A percentile compares a stretch with the other conserved stretches of the same genome.
Evolutionary conservation across 2,113 vertebrate genomes (phyloP).

Genomic region (Bambusicola thoracicus): DNA sequence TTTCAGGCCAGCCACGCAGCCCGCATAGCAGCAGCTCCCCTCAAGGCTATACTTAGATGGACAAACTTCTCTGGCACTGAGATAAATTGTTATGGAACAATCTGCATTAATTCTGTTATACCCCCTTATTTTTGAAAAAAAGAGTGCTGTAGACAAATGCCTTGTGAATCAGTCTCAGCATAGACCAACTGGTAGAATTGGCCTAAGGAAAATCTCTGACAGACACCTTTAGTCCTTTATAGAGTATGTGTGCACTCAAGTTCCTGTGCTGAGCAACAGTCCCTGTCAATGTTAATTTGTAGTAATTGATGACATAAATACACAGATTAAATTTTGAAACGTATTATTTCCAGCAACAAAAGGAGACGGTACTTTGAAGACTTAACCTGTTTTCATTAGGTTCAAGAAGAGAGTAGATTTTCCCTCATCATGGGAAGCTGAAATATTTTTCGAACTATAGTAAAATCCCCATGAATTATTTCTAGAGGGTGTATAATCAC

Average conservation of each 20-base stretch:
- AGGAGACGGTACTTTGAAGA: background rate
- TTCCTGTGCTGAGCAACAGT: background rate
- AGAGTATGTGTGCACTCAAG: background rate
- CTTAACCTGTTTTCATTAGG: background rate
- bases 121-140: background rate
- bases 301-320: background rate
- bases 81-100: accelerated
- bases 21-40: too few relatives aligned
- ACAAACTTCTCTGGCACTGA: background rate
- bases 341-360: background rate
- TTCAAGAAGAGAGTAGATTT: background rate
- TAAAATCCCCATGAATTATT: background rate
- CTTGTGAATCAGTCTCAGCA: background rate
- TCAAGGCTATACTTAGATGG: background rate
- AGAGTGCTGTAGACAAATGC: background rate
- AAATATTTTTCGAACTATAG: background rate
- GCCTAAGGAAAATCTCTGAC: background rate
- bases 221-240: background rate
- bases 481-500: background rate
- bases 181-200: background rate
- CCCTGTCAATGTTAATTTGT: background rate
- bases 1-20: too few relatives aligned
- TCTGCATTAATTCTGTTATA: background rate
- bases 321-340: background rate
- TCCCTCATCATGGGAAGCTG: background rate